Conservation (phyloP, 2,113 vertebrate species). For the Osmerus mordax region DNA sequence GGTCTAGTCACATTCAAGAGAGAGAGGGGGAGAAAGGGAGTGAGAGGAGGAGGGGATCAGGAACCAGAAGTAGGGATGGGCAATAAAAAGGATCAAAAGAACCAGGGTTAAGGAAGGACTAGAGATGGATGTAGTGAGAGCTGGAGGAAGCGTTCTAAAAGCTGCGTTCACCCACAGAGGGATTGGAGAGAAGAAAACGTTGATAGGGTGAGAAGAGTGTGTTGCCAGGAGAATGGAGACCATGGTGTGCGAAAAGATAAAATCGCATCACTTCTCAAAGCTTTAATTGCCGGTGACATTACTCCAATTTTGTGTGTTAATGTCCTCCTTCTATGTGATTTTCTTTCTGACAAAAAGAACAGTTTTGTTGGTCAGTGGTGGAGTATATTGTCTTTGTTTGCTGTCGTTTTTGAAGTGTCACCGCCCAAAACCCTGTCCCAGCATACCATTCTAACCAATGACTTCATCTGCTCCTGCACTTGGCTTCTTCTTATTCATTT, state of each 20-base stretch:
- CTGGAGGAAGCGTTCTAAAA: slow-evolving; percentile 5
- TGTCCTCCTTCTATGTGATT: no score
- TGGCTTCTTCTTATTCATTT: slow-evolving; percentile 21
- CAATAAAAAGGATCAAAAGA: background rate
- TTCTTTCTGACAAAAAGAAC: slow-evolving; percentile 19
- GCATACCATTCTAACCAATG: slow-evolving; percentile 34
- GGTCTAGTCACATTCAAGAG: slow-evolving; percentile 1
- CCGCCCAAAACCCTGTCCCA: slow-evolving; percentile 49
- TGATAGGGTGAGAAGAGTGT: slow-evolving; percentile 20
- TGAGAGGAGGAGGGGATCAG: slow-evolving; percentile 3
- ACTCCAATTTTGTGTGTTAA: background rate
- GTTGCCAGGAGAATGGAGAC: background rate
- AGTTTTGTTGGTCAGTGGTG: slow-evolving; percentile 21
- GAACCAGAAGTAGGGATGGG: background rate
- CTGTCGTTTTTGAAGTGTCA: slow-evolving; percentile 47
- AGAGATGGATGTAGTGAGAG: background rate
- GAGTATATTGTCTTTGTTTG: slow-evolving; percentile 23
- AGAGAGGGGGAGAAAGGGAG: slow-evolving; percentile 2
- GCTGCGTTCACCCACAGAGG: slow-evolving; percentile 26
- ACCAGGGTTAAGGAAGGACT: background rate
- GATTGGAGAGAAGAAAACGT: slow-evolving; percentile 20
- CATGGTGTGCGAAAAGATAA: no score
- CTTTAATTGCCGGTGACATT: background rate
- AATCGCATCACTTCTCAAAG: no score
- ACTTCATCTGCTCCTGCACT: slow-evolving; percentile 39